These are phyloP conservation scores for Phacellophora camtschatica DNA, from an alignment of 30 jellyfish, hydroid and myxozoan species.

Conservation along the genomic window DNA sequence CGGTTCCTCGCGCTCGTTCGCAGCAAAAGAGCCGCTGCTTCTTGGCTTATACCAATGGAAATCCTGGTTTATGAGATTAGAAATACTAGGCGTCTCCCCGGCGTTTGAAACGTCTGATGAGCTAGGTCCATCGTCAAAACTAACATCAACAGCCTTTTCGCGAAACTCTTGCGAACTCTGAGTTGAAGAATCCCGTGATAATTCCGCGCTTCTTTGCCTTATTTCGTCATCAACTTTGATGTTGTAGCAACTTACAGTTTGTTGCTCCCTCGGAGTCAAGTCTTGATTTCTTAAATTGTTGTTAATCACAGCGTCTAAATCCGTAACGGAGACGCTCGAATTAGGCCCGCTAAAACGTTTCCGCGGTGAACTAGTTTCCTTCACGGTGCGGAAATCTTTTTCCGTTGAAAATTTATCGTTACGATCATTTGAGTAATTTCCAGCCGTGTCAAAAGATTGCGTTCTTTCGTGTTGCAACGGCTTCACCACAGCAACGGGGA, in stretches of 20 bases:
- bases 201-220: neutral
- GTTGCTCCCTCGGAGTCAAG: neutral
- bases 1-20: conserved; percentile 2
- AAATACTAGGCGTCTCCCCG: neutral
- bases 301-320: neutral
- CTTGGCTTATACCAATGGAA: conserved; percentile 48
- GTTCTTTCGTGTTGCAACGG: conserved; percentile 49
- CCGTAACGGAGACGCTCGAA: neutral
- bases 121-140: neutral
- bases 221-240: neutral
- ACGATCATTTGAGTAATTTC: neutral
- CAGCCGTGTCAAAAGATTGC: conserved; percentile 21
- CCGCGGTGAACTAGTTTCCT: neutral
- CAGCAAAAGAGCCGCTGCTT: neutral
- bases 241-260: conserved; percentile 8
- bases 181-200: conserved; percentile 11
- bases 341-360: neutral
- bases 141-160: conserved; percentile 43
- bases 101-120: neutral
- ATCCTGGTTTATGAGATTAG: conserved; percentile 44
- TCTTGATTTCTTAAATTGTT: neutral
- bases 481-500: conserved; percentile 70
- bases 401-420: neutral
- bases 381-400: neutral
- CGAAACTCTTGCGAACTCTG: conserved; percentile 13